Evolutionary conservation across 2,797 vertebrate species (phyloP).

Genomic region (Glossophaga mutica): DNA sequence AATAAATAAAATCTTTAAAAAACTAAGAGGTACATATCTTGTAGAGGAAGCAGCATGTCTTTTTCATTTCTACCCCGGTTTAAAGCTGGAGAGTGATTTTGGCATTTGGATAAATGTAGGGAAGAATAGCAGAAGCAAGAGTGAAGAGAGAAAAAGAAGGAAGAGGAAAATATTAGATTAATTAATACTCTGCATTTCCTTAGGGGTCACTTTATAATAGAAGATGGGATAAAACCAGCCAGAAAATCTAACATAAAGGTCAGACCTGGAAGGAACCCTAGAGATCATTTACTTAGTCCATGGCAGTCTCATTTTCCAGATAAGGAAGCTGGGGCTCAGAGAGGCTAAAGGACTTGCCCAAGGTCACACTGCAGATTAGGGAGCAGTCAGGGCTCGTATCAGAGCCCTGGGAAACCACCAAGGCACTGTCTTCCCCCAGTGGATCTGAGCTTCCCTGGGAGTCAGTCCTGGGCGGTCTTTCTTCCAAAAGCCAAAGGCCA

Average conservation of each 20-base stretch:
- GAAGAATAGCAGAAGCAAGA: background rate
- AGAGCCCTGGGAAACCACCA: background rate
- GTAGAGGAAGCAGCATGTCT: background rate
- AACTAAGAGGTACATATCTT: background rate
- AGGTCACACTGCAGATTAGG: background rate
- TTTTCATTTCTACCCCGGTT: slow-evolving; percentile 26
- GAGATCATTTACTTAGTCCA: background rate
- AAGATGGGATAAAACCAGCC: background rate
- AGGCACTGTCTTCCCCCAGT: background rate
- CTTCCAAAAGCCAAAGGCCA: background rate
- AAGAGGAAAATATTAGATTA: background rate
- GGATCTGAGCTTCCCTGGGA: background rate
- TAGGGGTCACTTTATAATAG: background rate
- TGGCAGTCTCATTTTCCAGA: background rate
- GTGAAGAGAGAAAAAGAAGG: background rate
- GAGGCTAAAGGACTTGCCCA: background rate
- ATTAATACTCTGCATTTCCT: background rate
- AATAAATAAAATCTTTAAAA: background rate
- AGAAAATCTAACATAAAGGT: background rate
- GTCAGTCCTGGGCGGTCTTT: background rate
- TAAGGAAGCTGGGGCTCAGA: background rate
- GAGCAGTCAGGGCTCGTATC: background rate
- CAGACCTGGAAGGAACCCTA: background rate
- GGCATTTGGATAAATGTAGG: background rate
- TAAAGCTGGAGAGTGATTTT: background rate